Evolutionary conservation across 1,140 invertebrate genomes (phyloP).

Genomic region (Eriosoma lanigerum): DNA sequence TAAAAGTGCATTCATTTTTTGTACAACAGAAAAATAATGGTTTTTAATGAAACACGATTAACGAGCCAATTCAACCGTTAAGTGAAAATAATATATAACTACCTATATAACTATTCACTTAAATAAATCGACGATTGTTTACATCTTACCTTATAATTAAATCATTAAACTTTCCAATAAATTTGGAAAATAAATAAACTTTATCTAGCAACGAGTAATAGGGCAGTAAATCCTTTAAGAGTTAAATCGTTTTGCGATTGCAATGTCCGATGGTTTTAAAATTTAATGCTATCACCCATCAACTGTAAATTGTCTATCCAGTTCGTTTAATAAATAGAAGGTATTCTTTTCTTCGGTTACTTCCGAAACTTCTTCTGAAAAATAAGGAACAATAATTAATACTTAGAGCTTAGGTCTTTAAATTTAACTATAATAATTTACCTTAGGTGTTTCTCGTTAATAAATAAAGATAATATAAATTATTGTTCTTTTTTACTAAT

Average conservation of each 20-base stretch:
- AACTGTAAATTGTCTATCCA: background rate
- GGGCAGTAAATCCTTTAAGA: background rate
- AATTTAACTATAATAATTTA: background rate
- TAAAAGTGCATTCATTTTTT: no score
- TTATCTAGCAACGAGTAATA: background rate
- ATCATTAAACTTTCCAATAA: background rate
- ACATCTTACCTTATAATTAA: background rate
- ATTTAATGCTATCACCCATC: background rate
- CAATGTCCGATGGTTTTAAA: background rate
- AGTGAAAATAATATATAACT: no score
- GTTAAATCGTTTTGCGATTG: background rate
- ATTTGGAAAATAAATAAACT: background rate
- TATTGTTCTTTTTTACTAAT: background rate
- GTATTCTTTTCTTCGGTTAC: no score
- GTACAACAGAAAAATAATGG: no score
- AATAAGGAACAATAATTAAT: background rate
- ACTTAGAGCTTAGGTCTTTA: background rate
- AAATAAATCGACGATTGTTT: background rate
- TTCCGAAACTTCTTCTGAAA: no score
- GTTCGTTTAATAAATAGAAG: background rate
- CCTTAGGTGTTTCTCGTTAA: background rate
- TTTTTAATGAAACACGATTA: no score
- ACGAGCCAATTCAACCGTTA: no score
- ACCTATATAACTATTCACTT: no score
- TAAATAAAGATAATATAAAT: background rate